Conservation (phyloP, 2,113 vertebrate genomes). For the Seriola quinqueradiata region DNA sequence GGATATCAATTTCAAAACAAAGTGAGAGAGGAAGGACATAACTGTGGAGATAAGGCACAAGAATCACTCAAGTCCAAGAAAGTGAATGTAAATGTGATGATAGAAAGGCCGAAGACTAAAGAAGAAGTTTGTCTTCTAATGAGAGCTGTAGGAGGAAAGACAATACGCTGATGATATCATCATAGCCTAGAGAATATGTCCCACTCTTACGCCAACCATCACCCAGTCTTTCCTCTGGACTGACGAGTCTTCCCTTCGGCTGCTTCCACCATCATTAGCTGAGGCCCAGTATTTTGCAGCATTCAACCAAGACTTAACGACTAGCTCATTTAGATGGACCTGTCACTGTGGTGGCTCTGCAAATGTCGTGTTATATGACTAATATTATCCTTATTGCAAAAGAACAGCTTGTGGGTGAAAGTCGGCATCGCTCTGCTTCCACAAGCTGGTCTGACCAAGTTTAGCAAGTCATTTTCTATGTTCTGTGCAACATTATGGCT, state of each 20-base stretch:
- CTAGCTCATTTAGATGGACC: constrained; percentile 59
- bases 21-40: not conserved
- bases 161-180: constrained; percentile 57
- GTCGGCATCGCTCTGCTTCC: not conserved
- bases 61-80: not conserved
- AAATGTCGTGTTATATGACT: constrained; percentile 55
- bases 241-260: constrained; percentile 58
- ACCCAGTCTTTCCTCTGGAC: constrained; percentile 32
- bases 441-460: constrained; percentile 8
- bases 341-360: constrained; percentile 57
- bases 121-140: constrained; percentile 40
- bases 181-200: constrained; percentile 37
- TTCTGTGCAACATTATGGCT: constrained; percentile 29
- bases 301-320: constrained; percentile 56
- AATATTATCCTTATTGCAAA: constrained; percentile 56
- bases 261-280: constrained; percentile 68
- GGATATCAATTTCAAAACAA: constrained; percentile 22
- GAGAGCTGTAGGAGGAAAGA: constrained; percentile 44
- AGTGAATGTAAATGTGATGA: constrained; percentile 7
- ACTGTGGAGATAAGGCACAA: not conserved
- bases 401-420: constrained; percentile 52
- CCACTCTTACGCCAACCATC: constrained; percentile 22
- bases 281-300: constrained; percentile 45
- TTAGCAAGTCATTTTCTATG: constrained; percentile 43
- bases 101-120: not conserved